These are phyloP conservation scores for Syrrhaptes paradoxus DNA, from an alignment of 2,113 vertebrate species.

Conservation along the genomic window DNA sequence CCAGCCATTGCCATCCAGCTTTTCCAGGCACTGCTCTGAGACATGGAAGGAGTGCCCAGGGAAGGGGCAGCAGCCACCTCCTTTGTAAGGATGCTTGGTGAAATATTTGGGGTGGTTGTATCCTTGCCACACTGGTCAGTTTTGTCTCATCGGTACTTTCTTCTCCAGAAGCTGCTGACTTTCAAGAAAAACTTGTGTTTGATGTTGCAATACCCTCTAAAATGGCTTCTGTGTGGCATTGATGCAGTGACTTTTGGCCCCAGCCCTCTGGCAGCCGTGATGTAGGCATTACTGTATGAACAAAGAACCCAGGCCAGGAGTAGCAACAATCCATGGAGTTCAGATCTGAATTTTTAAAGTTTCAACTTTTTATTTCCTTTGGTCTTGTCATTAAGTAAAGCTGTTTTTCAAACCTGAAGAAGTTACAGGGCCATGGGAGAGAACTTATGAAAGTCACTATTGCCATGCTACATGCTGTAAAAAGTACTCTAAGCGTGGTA, in stretches of 20 bases:
- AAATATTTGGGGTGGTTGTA: rapidly evolving
- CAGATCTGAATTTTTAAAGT: background rate
- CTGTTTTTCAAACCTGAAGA: background rate
- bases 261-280: background rate
- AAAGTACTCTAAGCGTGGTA: rapidly evolving
- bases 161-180: background rate
- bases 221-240: background rate
- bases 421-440: background rate
- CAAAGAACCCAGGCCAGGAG: background rate
- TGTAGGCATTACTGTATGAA: background rate
- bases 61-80: background rate
- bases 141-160: background rate
- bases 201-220: background rate
- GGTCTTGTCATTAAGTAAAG: background rate
- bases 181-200: background rate
- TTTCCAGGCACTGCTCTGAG: background rate
- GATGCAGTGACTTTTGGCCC: background rate
- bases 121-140: background rate
- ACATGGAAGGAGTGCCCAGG: rapidly evolving
- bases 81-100: background rate
- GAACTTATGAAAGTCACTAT: background rate
- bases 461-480: background rate
- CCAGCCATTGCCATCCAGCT: background rate
- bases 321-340: background rate
- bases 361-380: background rate